Evolutionary conservation across 1,140 invertebrate species (phyloP), one percentile per base, ranked within the genome.

Genomic region (Augochlora pura): DNA sequence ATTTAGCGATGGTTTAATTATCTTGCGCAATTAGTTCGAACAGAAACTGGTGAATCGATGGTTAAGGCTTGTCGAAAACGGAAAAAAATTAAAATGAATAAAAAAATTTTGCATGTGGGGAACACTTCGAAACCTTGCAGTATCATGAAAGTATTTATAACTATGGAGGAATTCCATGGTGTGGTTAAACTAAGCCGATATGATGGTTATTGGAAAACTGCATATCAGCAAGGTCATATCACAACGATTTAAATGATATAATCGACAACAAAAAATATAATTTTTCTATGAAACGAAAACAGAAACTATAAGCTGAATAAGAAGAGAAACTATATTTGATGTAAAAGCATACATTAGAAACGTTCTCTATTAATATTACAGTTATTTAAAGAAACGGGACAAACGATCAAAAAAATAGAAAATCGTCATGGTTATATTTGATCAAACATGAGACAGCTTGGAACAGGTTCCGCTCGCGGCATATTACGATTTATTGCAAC

Each of bases 191-290:
- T 86, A 82, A 83, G 91, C 89, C 88, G 88, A 90, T 46, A 12
- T 83, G 84, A 80, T 89, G 87, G 82, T 88, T 92, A 92, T 92
- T 90, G 91, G 92, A 92, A 92, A 91, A 92, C 83, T 86, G 88
- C 89, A 89, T 84, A 89, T 83, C 79, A 80, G 71, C 88, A 87
- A 89, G 86, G 86, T 87, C 88, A 82, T 62, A 74, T 71, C 82
- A 75, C 77, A 49, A 74, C 65, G 62, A 85, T 72, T 49, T 57
- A 72, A 46, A 68, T 60, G 63, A 21, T 60, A 72, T 72, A 52
- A 78, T 84, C 67, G 76, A 85, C 8, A 52, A 52, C n/a, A n/a
- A 42, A n/a, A 23, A 54, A 7, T 38, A 32, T 10, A 8, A 38
- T 2, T 18, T 38, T 46, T 3, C 32, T 39, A 9, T 18, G 23